Evolutionary conservation across 2,113 vertebrate genomes (phyloP), one percentile per base, ranked within the genome.

Genomic region (Beaufortia kweichowensis): DNA sequence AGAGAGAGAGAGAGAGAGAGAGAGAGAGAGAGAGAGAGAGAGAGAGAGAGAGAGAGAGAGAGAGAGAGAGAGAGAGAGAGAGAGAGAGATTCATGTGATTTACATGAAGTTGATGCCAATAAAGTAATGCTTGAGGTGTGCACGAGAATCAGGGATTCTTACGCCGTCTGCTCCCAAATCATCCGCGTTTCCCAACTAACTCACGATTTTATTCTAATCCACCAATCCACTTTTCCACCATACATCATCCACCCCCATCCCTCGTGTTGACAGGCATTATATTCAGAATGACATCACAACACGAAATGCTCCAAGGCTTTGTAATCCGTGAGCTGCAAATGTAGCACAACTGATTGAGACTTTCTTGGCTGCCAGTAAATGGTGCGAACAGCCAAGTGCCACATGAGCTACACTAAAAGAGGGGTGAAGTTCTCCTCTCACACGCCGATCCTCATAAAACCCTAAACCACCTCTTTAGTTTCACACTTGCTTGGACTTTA

Each of bases 401-500:
- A 83, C 71, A 79, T 80, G 77, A 77, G 63, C 73, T 48, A 77
- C 50, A 31, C 71, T 29, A 57, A n/a, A n/a, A 82, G 66, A 33
- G 31, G 65, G 69, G 67, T 70, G 71, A 79, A 69, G 69, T 70
- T 75, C 57, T 74, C 33, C 53, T 68, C 55, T 75, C 65, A 80
- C 80, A 73, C 21, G 64, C n/a, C 48, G 41, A 43, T 72, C 29
- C 80, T 82, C 67, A 24, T 80, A 82, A 83, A 85, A 77, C 23
- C 60, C 41, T 12, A 76, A 83, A 81, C 43, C 69, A 76, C 75
- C 78, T 77, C 81, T 81, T 83, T 81, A 76, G 55, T 79, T 76
- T 79, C 81, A 83, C 53, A 60, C 81, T 77, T 79, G 57, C 79
- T 56, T 64, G 41, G 63, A 69, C 33, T 79, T 85, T 79, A 81